These are phyloP conservation scores for Rhagonycha lutea DNA, from an alignment of 2,888 invertebrate species.

Conservation along the genomic window DNA sequence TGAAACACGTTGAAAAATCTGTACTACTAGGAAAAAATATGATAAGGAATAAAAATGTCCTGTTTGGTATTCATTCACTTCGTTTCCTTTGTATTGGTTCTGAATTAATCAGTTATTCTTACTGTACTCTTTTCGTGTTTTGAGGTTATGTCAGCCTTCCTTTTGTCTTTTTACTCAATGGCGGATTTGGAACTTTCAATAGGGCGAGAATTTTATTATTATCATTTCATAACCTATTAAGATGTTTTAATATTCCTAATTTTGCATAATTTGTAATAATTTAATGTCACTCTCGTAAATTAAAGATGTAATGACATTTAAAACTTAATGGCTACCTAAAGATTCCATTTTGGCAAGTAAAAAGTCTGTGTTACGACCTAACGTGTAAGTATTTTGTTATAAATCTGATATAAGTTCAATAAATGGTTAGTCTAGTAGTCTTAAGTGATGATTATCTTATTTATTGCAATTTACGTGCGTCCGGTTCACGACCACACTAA, in stretches of 20 bases:
- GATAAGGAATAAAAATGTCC: not conserved
- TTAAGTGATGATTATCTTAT: constrained; percentile 19
- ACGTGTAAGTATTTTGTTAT: constrained; percentile 4
- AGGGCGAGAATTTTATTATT: not conserved
- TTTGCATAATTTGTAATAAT: not conserved
- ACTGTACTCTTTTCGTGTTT: not conserved
- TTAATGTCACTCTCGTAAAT: not conserved
- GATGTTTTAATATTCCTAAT: not conserved
- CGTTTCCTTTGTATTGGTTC: not conserved
- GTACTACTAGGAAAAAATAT: not conserved
- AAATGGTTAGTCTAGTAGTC: constrained; percentile 9
- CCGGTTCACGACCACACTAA: constrained; percentile 13
- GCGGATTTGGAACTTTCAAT: not conserved
- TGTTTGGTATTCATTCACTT: not conserved
- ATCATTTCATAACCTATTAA: not conserved
- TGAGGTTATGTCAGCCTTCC: not conserved
- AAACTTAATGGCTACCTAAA: not conserved
- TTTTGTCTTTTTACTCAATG: not conserved
- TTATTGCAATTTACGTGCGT: constrained; percentile 16
- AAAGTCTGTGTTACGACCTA: not conserved
- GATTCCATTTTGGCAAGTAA: not conserved
- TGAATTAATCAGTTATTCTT: not conserved
- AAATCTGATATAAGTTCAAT: constrained; percentile 21
- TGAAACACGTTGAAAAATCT: no score
- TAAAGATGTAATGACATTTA: not conserved